Evolutionary conservation across 2,113 vertebrate species (phyloP), one percentile per base, ranked within the genome.

Genomic region (Neoarius graeffei): DNA sequence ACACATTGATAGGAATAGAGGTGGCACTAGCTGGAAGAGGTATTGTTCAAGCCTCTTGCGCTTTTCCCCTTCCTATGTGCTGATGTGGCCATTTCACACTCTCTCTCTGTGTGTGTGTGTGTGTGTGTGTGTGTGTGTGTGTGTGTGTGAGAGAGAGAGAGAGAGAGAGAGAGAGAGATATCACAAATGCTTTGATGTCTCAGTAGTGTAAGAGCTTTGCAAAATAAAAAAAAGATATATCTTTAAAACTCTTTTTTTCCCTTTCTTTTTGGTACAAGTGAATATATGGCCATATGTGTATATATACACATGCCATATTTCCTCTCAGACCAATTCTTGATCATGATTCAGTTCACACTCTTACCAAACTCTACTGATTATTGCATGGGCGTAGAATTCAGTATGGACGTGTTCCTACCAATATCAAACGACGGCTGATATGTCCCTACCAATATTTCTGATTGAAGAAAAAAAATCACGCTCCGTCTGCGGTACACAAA

Each of bases 21-120:
- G 77, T 83, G 82, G 76, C 71, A 86, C 80, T 88, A 88, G 84
- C 66, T 91, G 90, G 83, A 42, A 83, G 88, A 88, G 35, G 86
- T 81, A 87, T 88, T 86, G 88, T 88, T 85, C 76, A 84, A 76
- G 59, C 83, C 48, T 79, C 62, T n/a, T 80, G 62, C 62, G 1
- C 60, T 79, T 76, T 89, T 91, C 84, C 81, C 87, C 30, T 87
- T 89, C 87, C 88, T 90, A 67, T 52, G 64, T 66, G 81, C 87
- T 87, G 87, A 89, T 66, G 85, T 89, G 69, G 56, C 80, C 59
- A 50, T 87, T 84, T 83, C 81, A 77, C 77, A 85, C 83, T 76
- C n/a, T n/a, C 42, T 30, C 3, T 73, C 76, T 85, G 83, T 60
- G 81, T 85, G 66, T 85, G 73, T 50, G 30, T 66, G 77, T 76